Conservation (phyloP, 2,113 vertebrate species). For the Dromas ardeola region DNA sequence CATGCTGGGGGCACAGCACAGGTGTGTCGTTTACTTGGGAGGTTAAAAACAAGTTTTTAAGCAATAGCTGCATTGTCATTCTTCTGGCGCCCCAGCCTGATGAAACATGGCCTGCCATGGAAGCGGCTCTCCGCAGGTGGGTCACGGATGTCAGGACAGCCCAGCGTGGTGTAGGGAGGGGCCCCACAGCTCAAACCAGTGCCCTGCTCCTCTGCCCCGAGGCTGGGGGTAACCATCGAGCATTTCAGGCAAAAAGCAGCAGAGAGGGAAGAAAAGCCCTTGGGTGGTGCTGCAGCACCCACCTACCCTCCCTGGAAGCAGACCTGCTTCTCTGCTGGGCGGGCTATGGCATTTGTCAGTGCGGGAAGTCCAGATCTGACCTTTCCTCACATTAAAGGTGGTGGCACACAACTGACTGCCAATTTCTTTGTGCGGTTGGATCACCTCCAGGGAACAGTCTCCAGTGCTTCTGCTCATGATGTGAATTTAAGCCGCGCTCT, state of each 20-base stretch:
- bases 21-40: neutral
- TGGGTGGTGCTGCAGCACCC: neutral
- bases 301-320: neutral
- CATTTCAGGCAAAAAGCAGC: neutral
- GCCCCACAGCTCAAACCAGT: neutral
- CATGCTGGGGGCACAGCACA: neutral
- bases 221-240: neutral
- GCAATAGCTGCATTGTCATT: neutral
- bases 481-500: neutral
- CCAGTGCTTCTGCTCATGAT: neutral
- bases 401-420: accelerated
- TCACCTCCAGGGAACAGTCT: neutral
- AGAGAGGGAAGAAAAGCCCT: neutral
- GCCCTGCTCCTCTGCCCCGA: neutral
- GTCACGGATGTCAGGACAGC: neutral
- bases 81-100: neutral
- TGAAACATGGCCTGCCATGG: neutral
- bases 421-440: accelerated
- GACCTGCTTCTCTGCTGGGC: neutral
- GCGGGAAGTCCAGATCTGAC: neutral
- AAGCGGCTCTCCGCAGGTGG: neutral
- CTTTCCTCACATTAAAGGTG: neutral
- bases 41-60: neutral
- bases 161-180: neutral
- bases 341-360: neutral